phyloP scores from a whole-genome alignment of 2,888 invertebrate genomes.

The Hirtodrosophila alboralis region DNA sequence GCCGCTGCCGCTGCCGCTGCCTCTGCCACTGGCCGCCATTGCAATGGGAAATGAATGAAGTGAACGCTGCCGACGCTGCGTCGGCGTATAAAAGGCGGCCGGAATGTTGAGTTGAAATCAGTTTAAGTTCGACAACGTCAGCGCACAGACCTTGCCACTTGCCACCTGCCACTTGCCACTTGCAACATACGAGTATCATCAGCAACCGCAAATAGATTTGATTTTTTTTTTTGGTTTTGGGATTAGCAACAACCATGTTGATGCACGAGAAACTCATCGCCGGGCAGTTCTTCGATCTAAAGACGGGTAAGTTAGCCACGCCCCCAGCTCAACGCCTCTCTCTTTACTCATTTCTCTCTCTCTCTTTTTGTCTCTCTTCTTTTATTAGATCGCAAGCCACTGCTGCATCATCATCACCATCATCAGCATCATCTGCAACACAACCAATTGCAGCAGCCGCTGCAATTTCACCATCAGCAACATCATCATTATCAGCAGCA shows the following conservation, averaged over 20 bases:
- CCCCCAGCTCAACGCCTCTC: slow-evolving; percentile 3
- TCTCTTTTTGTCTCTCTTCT: slow-evolving; percentile 9
- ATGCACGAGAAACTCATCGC: slow-evolving; percentile 82
- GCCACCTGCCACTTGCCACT: neutral
- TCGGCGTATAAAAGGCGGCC: slow-evolving; percentile 73
- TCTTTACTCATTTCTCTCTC: slow-evolving; percentile 5
- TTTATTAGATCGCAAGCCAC: slow-evolving; percentile 66
- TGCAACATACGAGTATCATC: slow-evolving; percentile 11
- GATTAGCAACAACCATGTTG: slow-evolving; percentile 62
- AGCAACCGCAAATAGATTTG: slow-evolving; percentile 28
- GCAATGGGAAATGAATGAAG: slow-evolving; percentile 49
- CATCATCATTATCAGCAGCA: slow-evolving; percentile 50
- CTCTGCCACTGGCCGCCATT: slow-evolving; percentile 27
- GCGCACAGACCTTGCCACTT: slow-evolving; percentile 30
- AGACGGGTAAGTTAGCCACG: slow-evolving; percentile 78
- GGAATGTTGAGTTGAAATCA: slow-evolving; percentile 64
- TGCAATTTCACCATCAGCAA: slow-evolving; percentile 49
- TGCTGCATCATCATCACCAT: slow-evolving; percentile 67
- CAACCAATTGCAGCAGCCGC: slow-evolving; percentile 44
- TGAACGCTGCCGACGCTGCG: slow-evolving; percentile 36
- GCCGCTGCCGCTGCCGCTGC: slow-evolving; percentile 40
- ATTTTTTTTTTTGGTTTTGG: no score
- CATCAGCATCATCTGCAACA: slow-evolving; percentile 60
- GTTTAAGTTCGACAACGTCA: slow-evolving; percentile 67
- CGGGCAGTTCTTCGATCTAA: slow-evolving; percentile 81